phyloP scores from a whole-genome alignment of 2,888 invertebrate genomes.

The Eupithecia tripunctaria region DNA sequence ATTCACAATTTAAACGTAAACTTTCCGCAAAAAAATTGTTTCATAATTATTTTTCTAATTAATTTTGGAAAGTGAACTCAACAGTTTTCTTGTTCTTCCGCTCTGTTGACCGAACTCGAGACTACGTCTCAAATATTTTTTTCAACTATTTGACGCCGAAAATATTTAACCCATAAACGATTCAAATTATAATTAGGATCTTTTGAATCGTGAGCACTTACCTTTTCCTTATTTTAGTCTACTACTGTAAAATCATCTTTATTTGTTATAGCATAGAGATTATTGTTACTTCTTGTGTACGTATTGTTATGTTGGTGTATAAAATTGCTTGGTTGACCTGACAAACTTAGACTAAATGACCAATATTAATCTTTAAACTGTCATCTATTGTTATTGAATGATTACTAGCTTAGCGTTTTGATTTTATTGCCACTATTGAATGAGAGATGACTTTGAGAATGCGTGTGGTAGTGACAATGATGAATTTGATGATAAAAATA shows the following conservation, averaged over 20 bases:
- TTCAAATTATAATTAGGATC: constrained; percentile 82
- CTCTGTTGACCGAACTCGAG: constrained; percentile 77
- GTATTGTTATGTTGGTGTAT: constrained; percentile 20
- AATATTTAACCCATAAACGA: constrained; percentile 82
- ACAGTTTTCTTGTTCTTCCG: constrained; percentile 57
- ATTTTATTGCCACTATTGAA: constrained; percentile 51
- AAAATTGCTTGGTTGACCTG: constrained; percentile 54
- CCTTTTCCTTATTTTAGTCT: constrained; percentile 24
- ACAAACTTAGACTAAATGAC: constrained; percentile 71
- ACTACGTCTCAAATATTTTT: constrained; percentile 78
- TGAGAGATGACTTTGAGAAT: constrained; percentile 54
- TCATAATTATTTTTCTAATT: neutral
- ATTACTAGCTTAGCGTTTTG: constrained; percentile 54
- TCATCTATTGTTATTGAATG: constrained; percentile 68
- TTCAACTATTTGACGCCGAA: constrained; percentile 77
- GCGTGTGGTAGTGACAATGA: constrained; percentile 46
- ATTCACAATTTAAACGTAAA: neutral
- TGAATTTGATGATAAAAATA: constrained; percentile 12
- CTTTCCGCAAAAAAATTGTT: neutral
- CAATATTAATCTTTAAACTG: constrained; percentile 77
- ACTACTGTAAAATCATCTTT: constrained; percentile 28
- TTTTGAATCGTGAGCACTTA: constrained; percentile 64
- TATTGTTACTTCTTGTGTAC: neutral
- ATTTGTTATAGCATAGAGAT: constrained; percentile 18
- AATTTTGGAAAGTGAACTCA: constrained; percentile 38